Conservation (phyloP, 2,113 vertebrate genomes). For the Okapia johnstoni region DNA sequence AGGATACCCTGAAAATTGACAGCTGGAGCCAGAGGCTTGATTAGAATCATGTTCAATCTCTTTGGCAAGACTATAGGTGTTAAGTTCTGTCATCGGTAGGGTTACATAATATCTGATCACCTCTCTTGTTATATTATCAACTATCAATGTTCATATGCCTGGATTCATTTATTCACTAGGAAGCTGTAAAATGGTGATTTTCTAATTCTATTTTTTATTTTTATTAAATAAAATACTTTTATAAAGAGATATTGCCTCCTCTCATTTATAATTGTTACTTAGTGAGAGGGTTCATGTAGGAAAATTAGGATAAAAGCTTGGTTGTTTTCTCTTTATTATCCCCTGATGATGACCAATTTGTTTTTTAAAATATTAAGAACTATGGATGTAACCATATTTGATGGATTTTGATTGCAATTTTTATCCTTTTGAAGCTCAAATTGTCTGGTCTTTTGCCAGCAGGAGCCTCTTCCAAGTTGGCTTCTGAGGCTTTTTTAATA, state of each 20-base stretch:
- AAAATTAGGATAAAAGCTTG: not conserved
- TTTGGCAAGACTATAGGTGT: not conserved
- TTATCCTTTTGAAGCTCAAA: not conserved
- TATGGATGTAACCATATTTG: not conserved
- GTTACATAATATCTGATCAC: not conserved
- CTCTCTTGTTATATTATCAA: not conserved
- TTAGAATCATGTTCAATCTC: not conserved
- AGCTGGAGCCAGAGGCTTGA: not conserved
- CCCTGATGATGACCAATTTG: not conserved
- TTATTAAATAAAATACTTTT: conserved; percentile 1
- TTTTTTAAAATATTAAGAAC: not conserved
- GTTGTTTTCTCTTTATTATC: not conserved
- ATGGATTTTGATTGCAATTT: not conserved
- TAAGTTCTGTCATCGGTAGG: not conserved
- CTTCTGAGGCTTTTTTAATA: not conserved
- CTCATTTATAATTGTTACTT: not conserved
- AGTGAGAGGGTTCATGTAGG: not conserved
- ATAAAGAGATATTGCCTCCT: not conserved
- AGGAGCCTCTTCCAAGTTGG: not conserved
- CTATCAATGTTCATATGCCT: not conserved
- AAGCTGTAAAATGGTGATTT: not conserved
- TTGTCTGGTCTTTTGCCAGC: not conserved
- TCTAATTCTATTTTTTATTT: not conserved
- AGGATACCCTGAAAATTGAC: not conserved
- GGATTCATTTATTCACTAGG: not conserved